phyloP scores from a whole-genome alignment of 2,888 invertebrate species.

The Lasioglossum villosulum region DNA sequence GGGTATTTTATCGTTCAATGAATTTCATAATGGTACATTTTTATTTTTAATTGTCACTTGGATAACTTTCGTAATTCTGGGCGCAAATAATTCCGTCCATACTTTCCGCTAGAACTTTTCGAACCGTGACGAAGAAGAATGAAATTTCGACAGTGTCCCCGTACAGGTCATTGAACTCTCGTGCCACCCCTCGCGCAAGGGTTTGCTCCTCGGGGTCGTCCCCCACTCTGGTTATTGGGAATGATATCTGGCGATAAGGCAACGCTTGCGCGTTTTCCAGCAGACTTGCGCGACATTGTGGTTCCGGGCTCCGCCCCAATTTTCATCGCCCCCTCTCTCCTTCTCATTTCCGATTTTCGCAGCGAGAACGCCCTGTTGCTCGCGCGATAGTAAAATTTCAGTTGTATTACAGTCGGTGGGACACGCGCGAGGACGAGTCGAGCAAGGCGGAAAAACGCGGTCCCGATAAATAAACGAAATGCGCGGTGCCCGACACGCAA shows the following conservation, averaged over 20 bases:
- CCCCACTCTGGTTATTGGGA: background rate
- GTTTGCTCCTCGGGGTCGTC: background rate
- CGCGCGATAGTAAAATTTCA: conserved; percentile 25
- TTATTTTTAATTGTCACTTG: too few relatives aligned
- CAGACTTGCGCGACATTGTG: conserved; percentile 33
- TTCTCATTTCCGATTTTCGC: background rate
- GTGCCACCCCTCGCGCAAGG: background rate
- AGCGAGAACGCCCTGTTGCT: background rate
- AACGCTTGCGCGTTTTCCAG: conserved; percentile 48
- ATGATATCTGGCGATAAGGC: background rate
- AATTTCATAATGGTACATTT: too few relatives aligned
- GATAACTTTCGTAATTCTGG: too few relatives aligned
- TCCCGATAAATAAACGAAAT: conserved; percentile 38
- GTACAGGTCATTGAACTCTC: background rate
- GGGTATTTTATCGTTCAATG: too few relatives aligned
- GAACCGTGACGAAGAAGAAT: background rate
- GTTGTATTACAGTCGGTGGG: background rate
- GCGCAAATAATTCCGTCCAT: too few relatives aligned
- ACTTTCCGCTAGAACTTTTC: too few relatives aligned
- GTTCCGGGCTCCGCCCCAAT: conserved; percentile 46
- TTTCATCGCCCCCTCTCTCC: conserved; percentile 8
- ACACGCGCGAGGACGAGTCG: background rate
- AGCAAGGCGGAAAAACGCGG: background rate
- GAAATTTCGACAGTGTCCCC: background rate
- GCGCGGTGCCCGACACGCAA: conserved; percentile 33